These are phyloP conservation scores for fruit fly (Drosophila melanogaster) DNA, from an alignment of 1,140 invertebrate species.

Conservation along the genomic window DNA sequence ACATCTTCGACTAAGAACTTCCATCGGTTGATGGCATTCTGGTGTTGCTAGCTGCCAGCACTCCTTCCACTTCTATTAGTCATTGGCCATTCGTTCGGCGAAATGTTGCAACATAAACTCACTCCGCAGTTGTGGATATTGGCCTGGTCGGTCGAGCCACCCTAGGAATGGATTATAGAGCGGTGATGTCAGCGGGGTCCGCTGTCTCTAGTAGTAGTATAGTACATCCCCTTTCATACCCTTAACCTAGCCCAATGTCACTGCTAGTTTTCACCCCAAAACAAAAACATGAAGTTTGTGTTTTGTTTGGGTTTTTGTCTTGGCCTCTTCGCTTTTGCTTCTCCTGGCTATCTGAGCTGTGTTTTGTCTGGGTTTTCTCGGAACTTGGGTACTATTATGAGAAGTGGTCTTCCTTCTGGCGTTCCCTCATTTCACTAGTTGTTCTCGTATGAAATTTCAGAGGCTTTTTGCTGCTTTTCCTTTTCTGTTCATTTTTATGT, in stretches of 20 bases:
- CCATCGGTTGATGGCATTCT: conserved; percentile 17
- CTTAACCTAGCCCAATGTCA: conserved; percentile 50
- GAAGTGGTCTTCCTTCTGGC: not conserved
- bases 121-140: conserved; percentile 10
- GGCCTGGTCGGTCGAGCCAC: conserved; percentile 9
- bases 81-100: conserved; percentile 51
- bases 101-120: conserved; percentile 65
- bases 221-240: conserved; percentile 6
- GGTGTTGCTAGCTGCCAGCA: conserved; percentile 12
- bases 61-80: conserved; percentile 54
- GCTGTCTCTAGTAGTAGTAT: not conserved
- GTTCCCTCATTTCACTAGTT: not conserved
- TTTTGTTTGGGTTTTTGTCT: conserved; percentile 52
- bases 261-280: conserved; percentile 20
- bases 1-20: conserved; percentile 7
- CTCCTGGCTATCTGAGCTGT: conserved; percentile 5
- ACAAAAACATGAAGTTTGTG: conserved; percentile 27
- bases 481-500: conserved; percentile 40
- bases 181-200: conserved; percentile 51
- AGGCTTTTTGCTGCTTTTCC: conserved; percentile 6
- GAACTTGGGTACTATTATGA: conserved; percentile 31
- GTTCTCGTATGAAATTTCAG: conserved; percentile 16
- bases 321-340: not conserved
- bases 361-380: conserved; percentile 39
- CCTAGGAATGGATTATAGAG: conserved; percentile 27